Evolutionary conservation across 2,888 invertebrate species (phyloP).

Genomic region (Heliconius erato): DNA sequence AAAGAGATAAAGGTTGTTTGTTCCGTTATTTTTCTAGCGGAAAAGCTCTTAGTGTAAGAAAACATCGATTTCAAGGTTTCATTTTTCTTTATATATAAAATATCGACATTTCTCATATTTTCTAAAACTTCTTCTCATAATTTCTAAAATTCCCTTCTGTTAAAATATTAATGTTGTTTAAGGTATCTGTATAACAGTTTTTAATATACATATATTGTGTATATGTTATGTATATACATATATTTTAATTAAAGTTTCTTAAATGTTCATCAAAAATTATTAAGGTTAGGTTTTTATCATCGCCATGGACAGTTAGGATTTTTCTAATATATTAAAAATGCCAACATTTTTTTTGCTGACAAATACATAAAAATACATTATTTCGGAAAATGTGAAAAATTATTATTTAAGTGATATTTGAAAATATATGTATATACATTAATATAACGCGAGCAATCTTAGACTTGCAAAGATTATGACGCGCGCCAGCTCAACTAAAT

Average conservation of each 20-base stretch:
- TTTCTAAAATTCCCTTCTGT: background rate
- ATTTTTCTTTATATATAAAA: background rate
- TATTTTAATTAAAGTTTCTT: too few relatives aligned
- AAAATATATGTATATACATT: too few relatives aligned
- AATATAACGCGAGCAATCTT: background rate
- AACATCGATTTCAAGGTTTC: conserved; percentile 18
- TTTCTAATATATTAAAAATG: background rate
- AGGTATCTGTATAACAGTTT: background rate
- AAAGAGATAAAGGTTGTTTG: conserved; percentile 33
- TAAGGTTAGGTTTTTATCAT: too few relatives aligned
- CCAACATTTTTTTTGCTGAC: background rate
- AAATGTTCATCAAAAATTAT: too few relatives aligned
- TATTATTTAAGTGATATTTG: too few relatives aligned
- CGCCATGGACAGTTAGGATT: too few relatives aligned
- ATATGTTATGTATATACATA: too few relatives aligned
- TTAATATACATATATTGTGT: too few relatives aligned
- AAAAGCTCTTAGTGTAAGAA: conserved; percentile 16
- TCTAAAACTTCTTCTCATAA: conserved; percentile 7
- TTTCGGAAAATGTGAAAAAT: background rate
- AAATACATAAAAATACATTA: background rate
- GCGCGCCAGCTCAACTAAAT: background rate
- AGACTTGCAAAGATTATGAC: background rate
- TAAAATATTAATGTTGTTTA: background rate
- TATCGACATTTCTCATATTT: background rate
- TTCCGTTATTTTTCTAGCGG: conserved; percentile 19